These are phyloP conservation scores for Acipenser ruthenus DNA, from an alignment of 2,797 vertebrate genomes.

Conservation along the genomic window DNA sequence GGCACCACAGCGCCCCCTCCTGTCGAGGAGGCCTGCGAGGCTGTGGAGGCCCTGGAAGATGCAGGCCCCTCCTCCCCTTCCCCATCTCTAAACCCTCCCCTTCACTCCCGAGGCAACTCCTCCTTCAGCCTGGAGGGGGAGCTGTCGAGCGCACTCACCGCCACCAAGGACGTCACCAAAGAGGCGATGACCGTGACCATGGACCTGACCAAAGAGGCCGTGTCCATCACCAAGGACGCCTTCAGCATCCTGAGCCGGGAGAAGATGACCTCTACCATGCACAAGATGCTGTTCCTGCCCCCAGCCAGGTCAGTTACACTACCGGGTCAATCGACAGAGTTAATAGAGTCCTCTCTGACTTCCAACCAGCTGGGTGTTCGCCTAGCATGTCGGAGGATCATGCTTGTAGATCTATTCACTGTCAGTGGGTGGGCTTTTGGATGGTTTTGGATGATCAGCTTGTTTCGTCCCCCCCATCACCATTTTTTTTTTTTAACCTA, in stretches of 20 bases:
- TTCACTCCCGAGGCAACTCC: constrained; percentile 41
- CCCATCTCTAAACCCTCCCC: constrained; percentile 35
- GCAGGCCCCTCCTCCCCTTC: constrained; percentile 41
- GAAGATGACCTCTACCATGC: constrained; percentile 77
- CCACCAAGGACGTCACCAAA: constrained; percentile 87
- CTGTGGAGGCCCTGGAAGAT: constrained; percentile 54
- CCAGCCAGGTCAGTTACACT: constrained; percentile 47
- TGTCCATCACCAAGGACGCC: constrained; percentile 86
- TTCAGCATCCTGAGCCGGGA: constrained; percentile 78
- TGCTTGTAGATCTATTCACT: too few relatives aligned
- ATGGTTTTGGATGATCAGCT: too few relatives aligned
- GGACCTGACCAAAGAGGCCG: constrained; percentile 90
- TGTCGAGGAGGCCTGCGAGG: constrained; percentile 75
- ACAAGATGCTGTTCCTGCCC: constrained; percentile 76
- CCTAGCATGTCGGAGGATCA: too few relatives aligned
- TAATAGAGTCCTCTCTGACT: too few relatives aligned
- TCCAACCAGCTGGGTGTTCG: too few relatives aligned
- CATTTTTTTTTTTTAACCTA: too few relatives aligned
- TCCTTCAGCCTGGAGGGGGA: constrained; percentile 79
- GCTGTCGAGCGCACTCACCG: constrained; percentile 74
- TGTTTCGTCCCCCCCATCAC: too few relatives aligned
- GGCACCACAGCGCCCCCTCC: too few relatives aligned
- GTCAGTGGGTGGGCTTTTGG: too few relatives aligned
- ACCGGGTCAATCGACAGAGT: too few relatives aligned
- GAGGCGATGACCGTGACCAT: constrained; percentile 83